Percentiles rank a stretch among this genome's conserved stretches.
phyloP scores from a whole-genome alignment of 2,888 invertebrate genomes.

The Slavum lentiscoides region DNA sequence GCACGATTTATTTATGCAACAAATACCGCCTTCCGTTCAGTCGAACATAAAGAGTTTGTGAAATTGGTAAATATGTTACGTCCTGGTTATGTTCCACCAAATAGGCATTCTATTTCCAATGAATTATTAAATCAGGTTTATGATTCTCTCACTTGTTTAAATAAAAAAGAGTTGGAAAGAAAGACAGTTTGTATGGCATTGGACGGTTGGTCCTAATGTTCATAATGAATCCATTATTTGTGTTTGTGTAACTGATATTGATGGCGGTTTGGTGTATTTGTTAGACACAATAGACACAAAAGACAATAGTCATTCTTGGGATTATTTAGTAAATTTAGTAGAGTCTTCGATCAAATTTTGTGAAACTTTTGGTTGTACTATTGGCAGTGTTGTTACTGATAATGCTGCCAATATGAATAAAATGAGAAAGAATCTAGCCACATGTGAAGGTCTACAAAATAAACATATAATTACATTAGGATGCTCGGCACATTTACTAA shows the following conservation, averaged over 20 bases:
- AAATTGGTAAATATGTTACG: too few relatives aligned
- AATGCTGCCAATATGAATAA: constrained; percentile 16
- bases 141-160: too few relatives aligned
- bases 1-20: too few relatives aligned
- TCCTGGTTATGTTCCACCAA: too few relatives aligned
- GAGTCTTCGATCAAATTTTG: background rate
- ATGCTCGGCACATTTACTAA: constrained; percentile 5
- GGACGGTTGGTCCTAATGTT: background rate
- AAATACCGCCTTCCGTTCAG: too few relatives aligned
- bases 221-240: constrained; percentile 4
- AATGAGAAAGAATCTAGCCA: constrained; percentile 12
- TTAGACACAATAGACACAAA: background rate
- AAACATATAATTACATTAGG: background rate
- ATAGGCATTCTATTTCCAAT: too few relatives aligned
- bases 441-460: background rate
- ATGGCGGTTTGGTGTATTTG: background rate
- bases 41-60: too few relatives aligned
- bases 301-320: constrained; percentile 1
- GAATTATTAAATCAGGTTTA: too few relatives aligned
- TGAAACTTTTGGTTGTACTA: constrained; percentile 9
- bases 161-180: background rate
- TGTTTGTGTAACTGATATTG: background rate
- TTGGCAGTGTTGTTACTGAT: constrained; percentile 6
- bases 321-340: background rate
- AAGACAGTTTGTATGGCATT: background rate